These are phyloP conservation scores for Notolepis coatsorum DNA, from an alignment of 2,797 vertebrate species.

Conservation along the genomic window DNA sequence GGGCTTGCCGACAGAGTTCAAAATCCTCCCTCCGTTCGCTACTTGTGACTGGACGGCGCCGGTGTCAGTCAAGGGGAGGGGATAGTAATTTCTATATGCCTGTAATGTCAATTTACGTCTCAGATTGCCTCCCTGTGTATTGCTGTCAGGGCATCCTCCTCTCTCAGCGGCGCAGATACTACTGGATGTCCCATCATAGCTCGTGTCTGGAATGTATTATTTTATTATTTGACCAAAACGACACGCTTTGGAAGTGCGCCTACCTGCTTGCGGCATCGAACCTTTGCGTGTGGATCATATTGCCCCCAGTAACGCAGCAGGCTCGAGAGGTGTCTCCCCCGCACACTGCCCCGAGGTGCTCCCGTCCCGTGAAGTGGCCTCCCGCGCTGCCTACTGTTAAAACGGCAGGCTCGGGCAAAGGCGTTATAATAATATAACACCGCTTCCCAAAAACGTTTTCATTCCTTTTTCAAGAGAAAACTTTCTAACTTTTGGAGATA, in stretches of 20 bases:
- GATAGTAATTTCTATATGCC: slow-evolving; percentile 74
- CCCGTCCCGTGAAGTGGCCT: slow-evolving; percentile 20
- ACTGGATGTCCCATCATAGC: slow-evolving; percentile 9
- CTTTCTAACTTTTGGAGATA: slow-evolving; percentile 53
- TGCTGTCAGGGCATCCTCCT: slow-evolving; percentile 45
- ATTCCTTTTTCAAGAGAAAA: slow-evolving; percentile 1
- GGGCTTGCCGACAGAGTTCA: slow-evolving; percentile 30
- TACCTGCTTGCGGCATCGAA: slow-evolving; percentile 33
- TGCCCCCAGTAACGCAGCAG: slow-evolving; percentile 5
- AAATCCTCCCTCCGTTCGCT: slow-evolving; percentile 69
- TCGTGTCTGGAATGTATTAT: slow-evolving; percentile 24
- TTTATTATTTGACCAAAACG: slow-evolving; percentile 2
- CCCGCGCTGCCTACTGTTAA: background rate
- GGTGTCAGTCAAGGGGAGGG: slow-evolving; percentile 76
- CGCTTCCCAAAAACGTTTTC: background rate
- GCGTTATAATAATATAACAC: too few species aligned
- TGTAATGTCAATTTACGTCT: slow-evolving; percentile 75
- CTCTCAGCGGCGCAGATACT: background rate
- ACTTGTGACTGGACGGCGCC: slow-evolving; percentile 73
- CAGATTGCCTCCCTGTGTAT: slow-evolving; percentile 69
- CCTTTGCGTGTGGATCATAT: slow-evolving; percentile 38
- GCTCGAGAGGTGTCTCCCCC: background rate
- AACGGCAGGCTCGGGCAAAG: slow-evolving; percentile 14
- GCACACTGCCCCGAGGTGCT: slow-evolving; percentile 37
- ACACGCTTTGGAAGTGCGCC: slow-evolving; percentile 36